These are phyloP conservation scores for Orthochromis malagaraziensis DNA, from an alignment of 2,113 vertebrate genomes.

Conservation along the genomic window DNA sequence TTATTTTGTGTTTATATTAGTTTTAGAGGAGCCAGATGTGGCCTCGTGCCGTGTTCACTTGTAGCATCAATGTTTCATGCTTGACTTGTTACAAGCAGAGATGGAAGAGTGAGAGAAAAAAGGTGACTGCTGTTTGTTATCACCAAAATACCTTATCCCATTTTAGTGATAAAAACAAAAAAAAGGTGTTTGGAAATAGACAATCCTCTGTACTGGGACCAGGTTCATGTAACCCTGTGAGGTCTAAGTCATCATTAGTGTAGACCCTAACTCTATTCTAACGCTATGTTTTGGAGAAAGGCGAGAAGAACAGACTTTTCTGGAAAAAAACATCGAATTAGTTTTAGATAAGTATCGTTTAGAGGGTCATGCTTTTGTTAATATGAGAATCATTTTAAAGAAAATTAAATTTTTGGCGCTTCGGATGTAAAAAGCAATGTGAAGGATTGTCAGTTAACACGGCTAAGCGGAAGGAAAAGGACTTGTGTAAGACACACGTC, in stretches of 20 bases:
- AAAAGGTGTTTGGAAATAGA: background rate
- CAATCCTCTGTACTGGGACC: background rate
- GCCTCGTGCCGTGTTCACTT: background rate
- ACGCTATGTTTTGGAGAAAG: background rate
- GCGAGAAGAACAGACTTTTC: background rate
- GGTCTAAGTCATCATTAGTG: background rate
- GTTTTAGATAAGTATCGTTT: background rate
- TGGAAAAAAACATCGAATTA: accelerated
- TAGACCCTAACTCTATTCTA: background rate
- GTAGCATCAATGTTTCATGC: constrained; percentile 7
- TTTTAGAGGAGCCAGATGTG: constrained; percentile 37
- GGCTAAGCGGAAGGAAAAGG: background rate
- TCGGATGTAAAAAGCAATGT: background rate
- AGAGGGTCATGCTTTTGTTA: background rate
- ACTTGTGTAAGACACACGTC: background rate
- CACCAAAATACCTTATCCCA: background rate
- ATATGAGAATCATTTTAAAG: background rate
- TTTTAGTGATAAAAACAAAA: background rate
- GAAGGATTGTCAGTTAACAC: background rate
- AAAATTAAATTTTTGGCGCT: background rate
- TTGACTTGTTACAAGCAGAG: background rate
- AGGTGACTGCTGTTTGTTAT: background rate
- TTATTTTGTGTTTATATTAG: constrained; percentile 11
- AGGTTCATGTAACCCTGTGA: background rate
- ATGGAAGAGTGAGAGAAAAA: background rate